Conservation (phyloP, 2,888 invertebrate genomes). For the Pseudococcus longispinus region DNA sequence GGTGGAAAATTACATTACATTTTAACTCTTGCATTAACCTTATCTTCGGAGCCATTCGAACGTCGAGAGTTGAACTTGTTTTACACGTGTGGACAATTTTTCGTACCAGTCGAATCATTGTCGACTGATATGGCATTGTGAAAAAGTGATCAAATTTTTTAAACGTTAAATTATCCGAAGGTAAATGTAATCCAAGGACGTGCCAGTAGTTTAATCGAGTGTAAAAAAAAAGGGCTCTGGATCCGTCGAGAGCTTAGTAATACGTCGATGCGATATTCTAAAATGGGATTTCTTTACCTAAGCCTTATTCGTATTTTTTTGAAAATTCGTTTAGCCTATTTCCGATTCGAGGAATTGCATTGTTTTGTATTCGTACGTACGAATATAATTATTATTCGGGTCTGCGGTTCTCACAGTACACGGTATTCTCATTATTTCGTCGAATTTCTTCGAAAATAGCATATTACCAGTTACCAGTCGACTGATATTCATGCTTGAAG, state of each 20-base stretch:
- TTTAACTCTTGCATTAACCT: background rate
- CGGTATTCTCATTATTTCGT: background rate
- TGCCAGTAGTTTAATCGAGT: background rate
- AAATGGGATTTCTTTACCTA: background rate
- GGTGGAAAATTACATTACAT: constrained; percentile 24
- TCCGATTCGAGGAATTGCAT: background rate
- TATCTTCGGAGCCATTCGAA: constrained; percentile 4
- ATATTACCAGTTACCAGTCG: background rate
- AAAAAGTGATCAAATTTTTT: background rate
- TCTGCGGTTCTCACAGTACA: background rate
- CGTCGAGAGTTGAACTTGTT: background rate
- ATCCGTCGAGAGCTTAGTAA: background rate
- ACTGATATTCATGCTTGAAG: background rate
- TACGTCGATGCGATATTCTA: background rate
- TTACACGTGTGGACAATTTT: constrained; percentile 7
- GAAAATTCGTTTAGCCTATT: background rate
- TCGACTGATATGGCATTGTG: background rate
- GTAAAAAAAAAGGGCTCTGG: background rate
- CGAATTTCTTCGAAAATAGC: background rate
- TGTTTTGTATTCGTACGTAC: background rate
- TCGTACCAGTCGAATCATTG: background rate
- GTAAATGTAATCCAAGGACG: background rate
- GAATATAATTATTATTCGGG: background rate
- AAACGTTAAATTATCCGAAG: background rate
- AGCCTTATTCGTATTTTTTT: background rate